Base-by-base conservation (phyloP, 2,113 vertebrate species). In the Alethe castanea region DNA sequence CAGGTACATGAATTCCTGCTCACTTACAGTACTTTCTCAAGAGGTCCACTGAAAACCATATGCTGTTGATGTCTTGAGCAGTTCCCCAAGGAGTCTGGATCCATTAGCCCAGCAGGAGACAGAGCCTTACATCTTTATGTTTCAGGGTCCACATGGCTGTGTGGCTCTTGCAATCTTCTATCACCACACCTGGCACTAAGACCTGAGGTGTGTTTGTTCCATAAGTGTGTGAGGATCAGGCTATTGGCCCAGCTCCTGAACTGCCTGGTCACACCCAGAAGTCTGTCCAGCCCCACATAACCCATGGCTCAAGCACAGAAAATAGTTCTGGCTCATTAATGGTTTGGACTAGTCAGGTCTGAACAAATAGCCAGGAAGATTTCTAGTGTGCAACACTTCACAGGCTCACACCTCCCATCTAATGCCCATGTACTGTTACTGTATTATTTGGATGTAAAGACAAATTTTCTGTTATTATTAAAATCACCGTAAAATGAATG, bases 171-270 rank as follows among this genome's bases (percentile, higher is more conserved):
- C 35, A 62, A 8, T 60, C 22, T 70, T 80, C 71, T 62, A 40
- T 77, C 57, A 77, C 23, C 14, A 59, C 5, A 92, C 56, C 33
- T 62, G n/a, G 20, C 24, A 52, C 52, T 86, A 36, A 71, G 47
- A 50, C 52, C 42, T 7, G 26, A 83, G 47, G 35, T 65, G 13
- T 42, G 29, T 54, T 80, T 69, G 15, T 9, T 88, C 54, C 19
- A 1, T 14, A 69, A 42, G n/a, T 0, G 0, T 35, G 4, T 14
- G 48, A 81, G 48, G 13, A 74, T 26, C 4, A 2, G 24, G 40
- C 33, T 1, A 1, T 26, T 7, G 3, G 54, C 18, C 16, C 57
- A 64, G 56, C 36, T 81, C 22, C 12, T 50, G 11, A 76, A 81
- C 65, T 28, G 18, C 45, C 52, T 53, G 48, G n/a, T 72, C 65